Evolutionary conservation across 2,888 invertebrate species (phyloP), one percentile per base, ranked within the genome.

Genomic region (Pandemis corylana): DNA sequence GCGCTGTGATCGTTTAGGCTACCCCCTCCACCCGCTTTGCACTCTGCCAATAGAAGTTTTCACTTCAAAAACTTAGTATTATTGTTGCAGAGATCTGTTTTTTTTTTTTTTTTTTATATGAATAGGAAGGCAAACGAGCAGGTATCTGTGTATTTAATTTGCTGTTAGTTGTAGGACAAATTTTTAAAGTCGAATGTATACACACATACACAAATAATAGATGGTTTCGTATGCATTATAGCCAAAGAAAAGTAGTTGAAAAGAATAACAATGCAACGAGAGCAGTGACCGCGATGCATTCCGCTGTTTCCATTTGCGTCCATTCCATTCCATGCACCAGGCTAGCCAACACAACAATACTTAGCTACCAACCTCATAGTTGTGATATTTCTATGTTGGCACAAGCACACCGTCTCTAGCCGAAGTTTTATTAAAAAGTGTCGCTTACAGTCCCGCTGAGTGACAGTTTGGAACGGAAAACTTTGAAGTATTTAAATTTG

Each of bases 281-380:
- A 15, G 61, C 67, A 72, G 15, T 69, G 68, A 15, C 64, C 64
- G 59, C 69, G 42, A 5, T 61, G 42, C 42, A 56, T 41, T 28
- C 56, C 64, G 49, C 7, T 68, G 49, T 42, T 51, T 65, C 28
- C 51, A 13, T 42, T 61, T 51, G 44, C 56, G 42, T 3, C 13
- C 20, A 56, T 56, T 71, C 65, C 59, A 20, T 20, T 20, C 66
- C 65, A 69, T 69, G 65, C 51, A 42, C 44, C 65, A 69, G 74
- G 74, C 69, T 41, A 61, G 65, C 61, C 69, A 74, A 65, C 73
- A 73, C 42, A 69, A 68, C 72, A 69, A 74, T 65, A 59, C 59
- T 42, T 66, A 69, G 42, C 68, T 61, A 51, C 69, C 68, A 49
- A 46, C 15, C 41, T 64, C 61, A 69, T 59, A 28, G 59, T 20